Base-by-base conservation (phyloP, 1,140 invertebrate genomes). In the Pseudoatta argentina region DNA sequence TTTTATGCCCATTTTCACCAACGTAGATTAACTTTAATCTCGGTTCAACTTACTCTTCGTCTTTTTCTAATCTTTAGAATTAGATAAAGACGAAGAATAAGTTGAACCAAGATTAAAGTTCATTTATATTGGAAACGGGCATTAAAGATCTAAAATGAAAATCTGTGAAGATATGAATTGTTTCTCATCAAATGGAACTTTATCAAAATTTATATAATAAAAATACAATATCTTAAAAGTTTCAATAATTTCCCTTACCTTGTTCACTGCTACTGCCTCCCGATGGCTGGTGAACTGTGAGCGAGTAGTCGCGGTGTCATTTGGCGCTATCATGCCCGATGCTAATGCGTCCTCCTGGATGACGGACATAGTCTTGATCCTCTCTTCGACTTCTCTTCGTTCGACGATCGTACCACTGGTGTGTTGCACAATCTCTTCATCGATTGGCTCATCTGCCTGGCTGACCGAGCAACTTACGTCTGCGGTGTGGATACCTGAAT, bases 401-500 rank as follows among this genome's bases (percentile, higher is more conserved):
- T 93, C 93, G 61, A 94, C 76, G n/a, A 93, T 88, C 63, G 87
- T 92, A 39, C 81, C 91, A 8, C 59, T 57, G 8, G 67, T 59
- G 48, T 82, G 77, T 24, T 94, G 93, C 87, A 92, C 76, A 27
- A 91, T 85, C 0, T 94, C 94, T 64, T 95, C 94, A 30, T 95
- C 94, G 21, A 94, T 96, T 6, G 96, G 96, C 89, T 97, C 97
- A 87, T 97, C 96, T 10, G 96, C 96, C 93, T 97, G 97, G 92
- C 97, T 97, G 5, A 97, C 97, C 34, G 96, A 97, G 90, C 97
- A 97, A 21, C 97, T 97, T 27, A 97, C 97, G 92, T 97, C 97
- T 2, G 97, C 97, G 39, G 97, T 98, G 88, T 98, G 97, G 75
- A 98, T 98, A 4, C 97, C 97, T 78, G 97, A 98, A 89, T 98